These are phyloP conservation scores for Dendroctonus ponderosae DNA, from an alignment of 1,140 invertebrate species.

Conservation along the genomic window DNA sequence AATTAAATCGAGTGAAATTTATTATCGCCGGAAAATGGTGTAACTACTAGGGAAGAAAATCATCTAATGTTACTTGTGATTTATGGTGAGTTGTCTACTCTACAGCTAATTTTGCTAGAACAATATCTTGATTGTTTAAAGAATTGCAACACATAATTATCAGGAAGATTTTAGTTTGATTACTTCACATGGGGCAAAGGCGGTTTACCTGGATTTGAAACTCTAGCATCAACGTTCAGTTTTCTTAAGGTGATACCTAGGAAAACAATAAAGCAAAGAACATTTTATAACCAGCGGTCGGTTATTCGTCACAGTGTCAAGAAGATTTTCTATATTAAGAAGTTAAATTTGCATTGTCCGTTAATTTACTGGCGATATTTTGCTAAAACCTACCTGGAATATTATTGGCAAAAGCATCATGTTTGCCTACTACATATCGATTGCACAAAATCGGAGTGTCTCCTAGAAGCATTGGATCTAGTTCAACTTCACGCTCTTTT, in stretches of 20 bases:
- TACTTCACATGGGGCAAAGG: conserved; percentile 3
- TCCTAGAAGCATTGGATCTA: conserved; percentile 48
- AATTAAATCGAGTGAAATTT: no score
- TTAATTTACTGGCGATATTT: background rate
- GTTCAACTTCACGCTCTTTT: conserved; percentile 35
- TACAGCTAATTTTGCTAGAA: no score
- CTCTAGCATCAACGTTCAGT: background rate
- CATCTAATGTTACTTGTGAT: no score
- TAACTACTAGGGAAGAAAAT: no score
- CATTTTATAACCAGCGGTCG: no score
- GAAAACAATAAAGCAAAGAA: no score
- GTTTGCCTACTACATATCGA: conserved; percentile 65
- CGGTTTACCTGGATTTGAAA: conserved; percentile 2
- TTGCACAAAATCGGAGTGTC: conserved; percentile 68
- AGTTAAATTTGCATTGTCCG: no score
- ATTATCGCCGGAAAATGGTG: no score
- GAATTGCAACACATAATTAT: background rate
- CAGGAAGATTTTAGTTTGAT: background rate
- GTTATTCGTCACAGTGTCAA: no score
- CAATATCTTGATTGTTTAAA: no score
- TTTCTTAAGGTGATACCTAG: conserved; percentile 24
- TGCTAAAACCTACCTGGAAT: conserved; percentile 33
- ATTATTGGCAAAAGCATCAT: conserved; percentile 48
- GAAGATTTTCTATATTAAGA: no score
- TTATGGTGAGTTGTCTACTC: no score